Conservation (phyloP, 2,113 vertebrate genomes). For the Taxidea taxus region DNA sequence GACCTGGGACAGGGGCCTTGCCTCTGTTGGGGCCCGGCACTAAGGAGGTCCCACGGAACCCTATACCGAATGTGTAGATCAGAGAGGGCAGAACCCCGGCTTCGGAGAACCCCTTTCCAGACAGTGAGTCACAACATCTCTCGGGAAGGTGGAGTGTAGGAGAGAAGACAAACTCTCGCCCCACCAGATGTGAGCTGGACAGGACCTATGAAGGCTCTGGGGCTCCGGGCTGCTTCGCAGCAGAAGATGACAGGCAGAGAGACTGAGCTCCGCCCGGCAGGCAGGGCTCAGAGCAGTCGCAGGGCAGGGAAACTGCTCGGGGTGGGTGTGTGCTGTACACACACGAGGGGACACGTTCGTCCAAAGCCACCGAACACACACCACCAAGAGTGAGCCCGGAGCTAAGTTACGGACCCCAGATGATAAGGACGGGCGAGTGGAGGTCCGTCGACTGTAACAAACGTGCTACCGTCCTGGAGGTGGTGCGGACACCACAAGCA, state of each 20-base stretch:
- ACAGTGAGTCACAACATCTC: fast-evolving
- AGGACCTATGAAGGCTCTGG: fast-evolving
- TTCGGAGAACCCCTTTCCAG: not conserved
- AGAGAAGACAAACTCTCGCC: not conserved
- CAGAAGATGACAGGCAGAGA: not conserved
- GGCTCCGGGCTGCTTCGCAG: fast-evolving
- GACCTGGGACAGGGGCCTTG: not conserved
- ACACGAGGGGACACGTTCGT: fast-evolving
- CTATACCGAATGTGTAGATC: fast-evolving
- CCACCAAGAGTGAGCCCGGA: fast-evolving
- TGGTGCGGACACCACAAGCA: fast-evolving
- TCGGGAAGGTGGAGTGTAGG: not conserved
- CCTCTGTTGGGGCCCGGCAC: not conserved
- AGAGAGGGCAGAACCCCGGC: no score
- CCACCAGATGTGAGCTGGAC: not conserved
- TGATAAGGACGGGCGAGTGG: fast-evolving
- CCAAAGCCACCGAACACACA: not conserved
- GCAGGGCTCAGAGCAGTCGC: not conserved
- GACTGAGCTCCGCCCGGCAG: fast-evolving
- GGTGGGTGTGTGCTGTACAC: fast-evolving
- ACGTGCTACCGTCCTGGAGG: fast-evolving
- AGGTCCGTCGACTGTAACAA: fast-evolving
- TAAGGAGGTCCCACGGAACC: not conserved
- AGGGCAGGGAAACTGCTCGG: fast-evolving
- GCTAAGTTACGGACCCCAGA: fast-evolving